Evolutionary conservation across 1,140 invertebrate species (phyloP), one percentile per base, ranked within the genome.

Genomic region (Chrysomallon squamiferum): DNA sequence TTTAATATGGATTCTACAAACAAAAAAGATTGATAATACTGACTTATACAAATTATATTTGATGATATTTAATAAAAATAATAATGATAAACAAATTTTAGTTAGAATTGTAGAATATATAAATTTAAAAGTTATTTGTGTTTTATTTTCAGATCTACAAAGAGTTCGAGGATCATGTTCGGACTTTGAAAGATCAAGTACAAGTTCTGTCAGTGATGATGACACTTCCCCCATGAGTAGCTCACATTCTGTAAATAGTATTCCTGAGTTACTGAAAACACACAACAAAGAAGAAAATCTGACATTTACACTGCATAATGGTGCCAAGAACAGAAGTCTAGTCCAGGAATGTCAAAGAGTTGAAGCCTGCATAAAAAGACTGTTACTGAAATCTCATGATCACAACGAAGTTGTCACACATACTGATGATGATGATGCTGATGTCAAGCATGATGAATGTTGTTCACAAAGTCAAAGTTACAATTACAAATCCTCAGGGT

Each of bases 161-260:
- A 58, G 32, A 49, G 29, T 22, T 20, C 25, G 47, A 30, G 18
- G 35, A 3, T 68, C 52, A 18, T 71, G 38, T 18, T 66, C 64
- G n/a, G 66, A 65, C 13, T 38, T 45, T 52, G 71, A 69, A 18
- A 25, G 67, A n/a, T 76, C 73, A n/a, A 76, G 73, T 30, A 69
- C 67, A 3, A 74, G 75, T 41, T 77, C 72, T 45, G 30, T 73
- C 4, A 77, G 77, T 69, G 74, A 75, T 41, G 74, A 78, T 68
- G 72, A 72, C 13, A 57, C 67, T 13, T 60, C 65, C 50, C 22
- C 57, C 9, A 68, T 66, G 18, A 18, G 54, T 33, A 47, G 11
- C 4, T n/a, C 25, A 7, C 2, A n/a, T 13, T 11, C 22, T 22
- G 11, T n/a, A 49, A n/a, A 38, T 49, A 30, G 41, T 15, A 22